Percentiles rank a stretch among this genome's conserved stretches.
These are phyloP conservation scores for Dipodomys merriami DNA, from an alignment of 2,113 vertebrate genomes.

Conservation along the genomic window DNA sequence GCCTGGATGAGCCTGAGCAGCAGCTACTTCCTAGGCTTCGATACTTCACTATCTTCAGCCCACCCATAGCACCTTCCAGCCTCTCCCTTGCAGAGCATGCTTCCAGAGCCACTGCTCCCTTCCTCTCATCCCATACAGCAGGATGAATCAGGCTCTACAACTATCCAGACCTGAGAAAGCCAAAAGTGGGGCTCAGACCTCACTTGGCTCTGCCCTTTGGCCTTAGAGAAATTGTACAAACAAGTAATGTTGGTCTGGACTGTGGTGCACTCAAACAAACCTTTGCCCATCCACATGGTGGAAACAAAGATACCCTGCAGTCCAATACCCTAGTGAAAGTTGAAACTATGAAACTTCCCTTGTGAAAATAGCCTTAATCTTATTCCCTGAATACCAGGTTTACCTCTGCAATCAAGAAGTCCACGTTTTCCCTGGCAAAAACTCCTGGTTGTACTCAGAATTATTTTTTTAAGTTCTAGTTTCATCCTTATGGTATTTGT, in stretches of 20 bases:
- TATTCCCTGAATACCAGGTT: background rate
- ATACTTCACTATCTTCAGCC: background rate
- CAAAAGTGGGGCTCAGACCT: background rate
- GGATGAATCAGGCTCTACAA: background rate
- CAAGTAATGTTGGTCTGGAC: background rate
- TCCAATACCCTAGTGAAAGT: background rate
- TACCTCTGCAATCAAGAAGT: conserved; percentile 97
- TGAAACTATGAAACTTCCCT: background rate
- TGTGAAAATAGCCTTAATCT: background rate
- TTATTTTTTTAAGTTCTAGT: conserved; percentile 89
- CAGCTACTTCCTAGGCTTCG: background rate
- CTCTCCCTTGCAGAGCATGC: background rate
- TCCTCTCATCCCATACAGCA: background rate
- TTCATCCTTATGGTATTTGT: conserved; percentile 92
- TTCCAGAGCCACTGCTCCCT: background rate
- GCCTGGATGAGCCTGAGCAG: background rate
- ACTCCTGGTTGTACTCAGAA: conserved; percentile 92
- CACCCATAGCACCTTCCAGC: background rate
- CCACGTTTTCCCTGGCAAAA: conserved; percentile 92
- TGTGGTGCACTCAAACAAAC: background rate
- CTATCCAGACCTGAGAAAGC: background rate
- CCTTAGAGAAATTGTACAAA: background rate
- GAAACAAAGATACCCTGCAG: background rate
- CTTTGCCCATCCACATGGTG: background rate
- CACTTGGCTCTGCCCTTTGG: background rate